A percentile compares a stretch with the other conserved stretches of the same genome.
Evolutionary conservation across 2,113 vertebrate species (phyloP).

Genomic region (Crocuta crocuta): DNA sequence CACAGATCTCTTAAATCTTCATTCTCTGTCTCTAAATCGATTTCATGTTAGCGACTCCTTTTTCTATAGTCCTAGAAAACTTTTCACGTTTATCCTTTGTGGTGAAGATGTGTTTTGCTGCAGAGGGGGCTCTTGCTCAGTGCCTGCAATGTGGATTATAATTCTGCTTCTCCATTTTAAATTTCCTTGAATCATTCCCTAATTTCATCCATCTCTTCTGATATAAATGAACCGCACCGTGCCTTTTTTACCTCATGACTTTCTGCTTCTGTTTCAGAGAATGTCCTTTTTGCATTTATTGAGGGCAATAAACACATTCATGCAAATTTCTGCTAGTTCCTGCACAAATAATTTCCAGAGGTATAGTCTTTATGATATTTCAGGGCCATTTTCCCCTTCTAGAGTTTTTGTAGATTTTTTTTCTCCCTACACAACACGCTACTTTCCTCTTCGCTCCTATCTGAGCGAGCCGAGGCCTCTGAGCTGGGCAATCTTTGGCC

Average conservation of each 20-base stretch:
- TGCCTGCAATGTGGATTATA: background rate
- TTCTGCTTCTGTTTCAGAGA: background rate
- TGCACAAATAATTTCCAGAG: background rate
- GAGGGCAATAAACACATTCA: background rate
- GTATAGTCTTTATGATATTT: background rate
- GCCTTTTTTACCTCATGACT: background rate
- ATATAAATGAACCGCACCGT: background rate
- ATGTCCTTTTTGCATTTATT: background rate
- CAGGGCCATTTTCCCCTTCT: background rate
- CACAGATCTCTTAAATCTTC: background rate
- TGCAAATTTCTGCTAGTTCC: background rate
- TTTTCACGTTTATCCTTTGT: background rate
- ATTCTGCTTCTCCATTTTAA: background rate
- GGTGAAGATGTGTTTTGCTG: rapidly evolving
- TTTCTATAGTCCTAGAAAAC: background rate
- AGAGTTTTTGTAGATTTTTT: background rate
- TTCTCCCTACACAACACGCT: background rate
- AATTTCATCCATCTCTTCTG: background rate
- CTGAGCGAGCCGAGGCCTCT: background rate
- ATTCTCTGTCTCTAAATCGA: rapidly evolving
- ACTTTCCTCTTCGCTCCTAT: background rate
- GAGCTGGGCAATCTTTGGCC: background rate
- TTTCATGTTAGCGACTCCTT: background rate
- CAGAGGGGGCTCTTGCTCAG: background rate
- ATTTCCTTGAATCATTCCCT: background rate